Conservation (phyloP, 1,140 invertebrate genomes). For the Drosophila baimaii region DNA sequence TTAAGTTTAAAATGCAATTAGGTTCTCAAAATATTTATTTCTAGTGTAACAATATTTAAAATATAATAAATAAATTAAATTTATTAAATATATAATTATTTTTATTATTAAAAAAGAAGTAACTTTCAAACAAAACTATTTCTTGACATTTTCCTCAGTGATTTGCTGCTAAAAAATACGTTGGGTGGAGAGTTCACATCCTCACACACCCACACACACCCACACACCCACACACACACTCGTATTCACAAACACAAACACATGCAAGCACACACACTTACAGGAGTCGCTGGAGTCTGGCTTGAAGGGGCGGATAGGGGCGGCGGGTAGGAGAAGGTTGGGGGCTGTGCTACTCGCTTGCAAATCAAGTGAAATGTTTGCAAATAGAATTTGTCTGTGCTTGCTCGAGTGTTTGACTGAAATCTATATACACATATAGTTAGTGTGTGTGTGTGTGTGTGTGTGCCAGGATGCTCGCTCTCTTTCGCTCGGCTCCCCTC, state of each 20-base stretch:
- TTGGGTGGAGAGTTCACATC: slow-evolving; percentile 40
- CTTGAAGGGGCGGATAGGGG: slow-evolving; percentile 6
- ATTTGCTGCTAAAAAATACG: slow-evolving; percentile 40
- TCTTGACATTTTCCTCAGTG: slow-evolving; percentile 1
- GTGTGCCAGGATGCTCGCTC: slow-evolving; percentile 58
- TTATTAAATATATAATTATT: too few relatives aligned
- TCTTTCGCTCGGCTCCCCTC: slow-evolving; percentile 26
- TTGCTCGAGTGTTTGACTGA: slow-evolving; percentile 84
- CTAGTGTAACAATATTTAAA: too few relatives aligned
- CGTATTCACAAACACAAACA: slow-evolving; percentile 36
- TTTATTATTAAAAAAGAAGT: too few relatives aligned
- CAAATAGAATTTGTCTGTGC: slow-evolving; percentile 84
- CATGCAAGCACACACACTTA: slow-evolving; percentile 26
- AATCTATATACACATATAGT: slow-evolving; percentile 82
- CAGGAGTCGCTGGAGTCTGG: slow-evolving; percentile 49
- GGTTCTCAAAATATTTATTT: too few relatives aligned
- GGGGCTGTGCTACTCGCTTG: slow-evolving; percentile 75
- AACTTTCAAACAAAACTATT: neutral
- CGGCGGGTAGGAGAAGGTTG: neutral
- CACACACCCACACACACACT: slow-evolving; percentile 24
- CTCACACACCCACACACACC: slow-evolving; percentile 16
- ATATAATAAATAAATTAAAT: too few relatives aligned
- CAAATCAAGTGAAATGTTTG: slow-evolving; percentile 84
- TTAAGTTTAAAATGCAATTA: too few relatives aligned
- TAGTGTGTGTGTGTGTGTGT: slow-evolving; percentile 59